Conservation (phyloP, 2,113 vertebrate species). For the Myanophis thanlyinensis region DNA sequence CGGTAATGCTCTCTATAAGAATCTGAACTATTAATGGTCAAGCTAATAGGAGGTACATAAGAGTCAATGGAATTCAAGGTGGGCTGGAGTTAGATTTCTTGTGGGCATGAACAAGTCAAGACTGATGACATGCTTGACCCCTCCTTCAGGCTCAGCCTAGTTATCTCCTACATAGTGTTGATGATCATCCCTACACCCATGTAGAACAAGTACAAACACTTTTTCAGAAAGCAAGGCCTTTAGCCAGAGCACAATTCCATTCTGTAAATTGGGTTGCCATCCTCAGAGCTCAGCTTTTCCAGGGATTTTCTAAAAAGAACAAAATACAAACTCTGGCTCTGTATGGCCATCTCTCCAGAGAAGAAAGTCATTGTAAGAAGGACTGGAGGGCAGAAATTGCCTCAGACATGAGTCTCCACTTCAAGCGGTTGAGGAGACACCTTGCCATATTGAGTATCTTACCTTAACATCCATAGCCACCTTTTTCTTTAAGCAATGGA, state of each 20-base stretch:
- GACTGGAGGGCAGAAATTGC: background rate
- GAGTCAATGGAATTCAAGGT: background rate
- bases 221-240: background rate
- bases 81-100: background rate
- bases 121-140: background rate
- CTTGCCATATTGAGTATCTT: background rate
- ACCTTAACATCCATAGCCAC: background rate
- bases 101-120: background rate
- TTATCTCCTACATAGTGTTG: background rate
- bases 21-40: background rate
- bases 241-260: background rate
- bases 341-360: background rate
- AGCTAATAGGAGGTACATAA: background rate
- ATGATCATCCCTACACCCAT: background rate
- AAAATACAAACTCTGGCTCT: background rate
- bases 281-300: background rate
- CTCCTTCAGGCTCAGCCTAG: background rate
- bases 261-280: background rate
- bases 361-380: background rate
- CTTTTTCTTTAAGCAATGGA: background rate
- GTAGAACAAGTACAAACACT: background rate
- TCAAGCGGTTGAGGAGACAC: background rate
- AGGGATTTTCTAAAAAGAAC: background rate
- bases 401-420: background rate
- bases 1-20: background rate